Percentiles rank a stretch among this genome's conserved stretches.
phyloP scores from a whole-genome alignment of 2,113 vertebrate species.

The Serilophus lunatus region DNA sequence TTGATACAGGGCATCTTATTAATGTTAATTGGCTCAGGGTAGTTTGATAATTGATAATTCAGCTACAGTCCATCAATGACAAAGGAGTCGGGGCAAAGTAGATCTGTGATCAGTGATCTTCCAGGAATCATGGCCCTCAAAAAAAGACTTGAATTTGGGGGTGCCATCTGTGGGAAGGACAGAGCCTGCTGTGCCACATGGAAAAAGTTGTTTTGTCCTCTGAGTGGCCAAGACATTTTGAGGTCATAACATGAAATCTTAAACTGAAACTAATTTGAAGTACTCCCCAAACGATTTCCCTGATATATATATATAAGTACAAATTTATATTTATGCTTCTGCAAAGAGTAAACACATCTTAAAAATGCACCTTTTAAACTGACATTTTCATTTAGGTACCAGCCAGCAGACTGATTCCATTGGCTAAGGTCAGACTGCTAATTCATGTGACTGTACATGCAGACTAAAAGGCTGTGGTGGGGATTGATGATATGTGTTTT shows the following conservation, averaged over 20 bases:
- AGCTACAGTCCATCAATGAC: neutral
- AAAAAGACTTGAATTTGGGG: accelerated
- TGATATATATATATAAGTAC: neutral
- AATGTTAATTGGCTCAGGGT: neutral
- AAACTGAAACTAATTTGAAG: neutral
- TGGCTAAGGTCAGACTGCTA: neutral
- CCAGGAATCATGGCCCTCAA: neutral
- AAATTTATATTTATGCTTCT: neutral
- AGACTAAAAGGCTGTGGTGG: neutral
- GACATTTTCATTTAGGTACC: neutral
- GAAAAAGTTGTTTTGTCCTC: neutral
- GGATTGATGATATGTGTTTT: neutral
- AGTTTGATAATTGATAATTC: neutral
- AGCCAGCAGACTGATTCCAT: neutral
- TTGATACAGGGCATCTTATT: neutral
- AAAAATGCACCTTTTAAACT: neutral
- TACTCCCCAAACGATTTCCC: neutral
- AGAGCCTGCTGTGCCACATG: neutral
- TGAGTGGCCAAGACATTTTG: neutral
- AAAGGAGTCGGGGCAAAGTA: neutral
- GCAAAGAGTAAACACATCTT: neutral
- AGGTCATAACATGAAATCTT: accelerated
- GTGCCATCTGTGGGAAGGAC: neutral
- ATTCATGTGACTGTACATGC: neutral
- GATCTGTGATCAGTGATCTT: neutral